Base-by-base conservation (phyloP, 2,888 invertebrate genomes). In the Cybosia mesomella region DNA sequence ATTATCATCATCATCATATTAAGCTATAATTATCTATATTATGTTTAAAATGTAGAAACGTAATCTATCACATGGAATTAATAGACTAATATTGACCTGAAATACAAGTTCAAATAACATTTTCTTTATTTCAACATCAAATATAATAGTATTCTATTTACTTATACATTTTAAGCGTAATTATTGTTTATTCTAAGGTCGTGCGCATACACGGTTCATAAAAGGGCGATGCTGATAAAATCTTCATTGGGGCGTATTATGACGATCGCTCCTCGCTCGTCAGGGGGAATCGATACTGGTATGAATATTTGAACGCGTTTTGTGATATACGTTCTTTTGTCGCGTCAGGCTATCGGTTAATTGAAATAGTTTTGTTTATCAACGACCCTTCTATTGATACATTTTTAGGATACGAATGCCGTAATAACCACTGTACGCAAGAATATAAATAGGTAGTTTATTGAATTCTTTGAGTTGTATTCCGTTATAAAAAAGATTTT, bases 251-350 rank as follows among this genome's bases (percentile, higher is more conserved):
- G 92, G 92, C 82, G 88, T 89, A 87, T 88, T 89, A 87, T 86
- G 82, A 84, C 86, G 82, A 82, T 80, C 64, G 71, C 24, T 71
- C 28, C 68, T 67, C 64, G 71, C 60, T 64, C 18, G 58, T 32
- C 63, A 71, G 71, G 81, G 83, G 80, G 74, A 92, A 94, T 93
- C 94, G 89, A 93, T 93, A 92, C 73, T 73, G 77, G 74, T 84
- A 93, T 94, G 92, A 93, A 94, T 94, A 93, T 94, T 94, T 94
- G 88, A 93, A 89, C 82, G 80, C 80, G 85, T 90, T 89, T 87
- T 84, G 84, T 85, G 83, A 83, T 85, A 85, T 80, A 85, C 81
- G 77, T 86, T 87, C 85, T 83, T 85, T 86, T 86, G 87, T 86
- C 86, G 84, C 84, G 81, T 71, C 79, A 70, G 81, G 81, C 86